A percentile compares a stretch with the other conserved stretches of the same genome.
phyloP scores from a whole-genome alignment of 2,888 invertebrate genomes.

The Fabriciana adippe region DNA sequence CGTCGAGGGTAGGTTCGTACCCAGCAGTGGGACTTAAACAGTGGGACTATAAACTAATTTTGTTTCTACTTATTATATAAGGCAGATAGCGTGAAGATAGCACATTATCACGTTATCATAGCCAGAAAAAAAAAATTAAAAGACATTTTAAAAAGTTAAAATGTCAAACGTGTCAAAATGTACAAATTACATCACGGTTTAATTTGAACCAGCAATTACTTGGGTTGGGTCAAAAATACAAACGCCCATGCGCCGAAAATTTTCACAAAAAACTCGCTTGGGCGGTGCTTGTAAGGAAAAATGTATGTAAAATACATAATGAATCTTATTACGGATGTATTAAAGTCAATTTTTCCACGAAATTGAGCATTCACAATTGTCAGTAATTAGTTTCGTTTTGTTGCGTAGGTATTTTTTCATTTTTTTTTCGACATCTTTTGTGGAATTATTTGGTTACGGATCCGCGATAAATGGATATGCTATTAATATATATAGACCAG shows the following conservation, averaged over 20 bases:
- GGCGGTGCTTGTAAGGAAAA: conserved; percentile 27
- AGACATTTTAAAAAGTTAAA: conserved; percentile 9
- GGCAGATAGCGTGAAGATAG: too few relatives aligned
- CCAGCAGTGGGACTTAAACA: too few relatives aligned
- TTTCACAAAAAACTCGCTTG: conserved; percentile 31
- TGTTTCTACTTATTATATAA: too few relatives aligned
- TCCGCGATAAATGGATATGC: conserved; percentile 24
- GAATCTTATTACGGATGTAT: background rate
- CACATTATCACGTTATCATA: background rate
- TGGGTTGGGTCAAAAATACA: conserved; percentile 33
- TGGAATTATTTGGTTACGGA: conserved; percentile 37
- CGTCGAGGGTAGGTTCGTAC: too few relatives aligned
- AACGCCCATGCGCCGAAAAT: conserved; percentile 37
- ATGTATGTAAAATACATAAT: conserved; percentile 1
- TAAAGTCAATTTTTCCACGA: conserved; percentile 1
- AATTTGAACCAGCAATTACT: conserved; percentile 33
- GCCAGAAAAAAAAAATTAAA: background rate
- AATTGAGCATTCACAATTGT: conserved; percentile 45
- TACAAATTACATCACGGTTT: conserved; percentile 25
- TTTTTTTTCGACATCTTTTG: conserved; percentile 49
- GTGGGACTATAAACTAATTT: too few relatives aligned
- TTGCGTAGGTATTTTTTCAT: conserved; percentile 50
- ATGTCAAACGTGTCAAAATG: conserved; percentile 21
- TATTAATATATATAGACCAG: background rate
- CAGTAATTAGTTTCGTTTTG: conserved; percentile 59